phyloP scores from a whole-genome alignment of 2,797 vertebrate genomes.

The Pterois miles region DNA sequence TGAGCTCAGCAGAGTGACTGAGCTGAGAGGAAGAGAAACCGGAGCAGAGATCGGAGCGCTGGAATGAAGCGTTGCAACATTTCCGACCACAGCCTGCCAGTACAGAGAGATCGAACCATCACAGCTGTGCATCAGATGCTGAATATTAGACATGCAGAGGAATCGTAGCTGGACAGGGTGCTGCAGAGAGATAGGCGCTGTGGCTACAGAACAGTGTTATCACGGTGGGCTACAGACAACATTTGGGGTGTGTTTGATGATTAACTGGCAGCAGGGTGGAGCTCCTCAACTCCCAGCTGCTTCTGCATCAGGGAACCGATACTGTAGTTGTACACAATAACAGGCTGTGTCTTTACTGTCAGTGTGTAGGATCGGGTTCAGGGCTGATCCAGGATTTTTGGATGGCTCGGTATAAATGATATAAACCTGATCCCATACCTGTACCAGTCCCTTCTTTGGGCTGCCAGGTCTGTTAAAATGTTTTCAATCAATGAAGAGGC shows the following conservation, averaged over 20 bases:
- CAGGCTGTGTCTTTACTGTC: not conserved
- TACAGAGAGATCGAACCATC: not conserved
- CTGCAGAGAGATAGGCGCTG: constrained; percentile 25
- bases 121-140: not conserved
- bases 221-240: constrained; percentile 53
- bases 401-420: too few relatives aligned
- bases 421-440: not conserved
- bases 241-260: constrained; percentile 51
- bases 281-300: not conserved
- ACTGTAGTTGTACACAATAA: not conserved
- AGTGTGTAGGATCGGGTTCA: not conserved
- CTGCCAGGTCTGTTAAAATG: not conserved
- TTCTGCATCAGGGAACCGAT: not conserved
- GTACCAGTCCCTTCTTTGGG: too few relatives aligned
- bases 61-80: constrained; percentile 16
- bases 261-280: constrained; percentile 41
- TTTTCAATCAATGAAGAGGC: not conserved
- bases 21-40: not conserved
- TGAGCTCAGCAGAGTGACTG: not conserved
- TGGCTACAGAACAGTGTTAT: constrained; percentile 61
- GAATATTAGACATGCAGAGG: not conserved
- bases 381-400: not conserved
- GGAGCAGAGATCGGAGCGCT: not conserved
- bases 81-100: not conserved
- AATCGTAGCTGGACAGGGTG: not conserved